Percentiles rank a stretch among this genome's conserved stretches.
Conservation (phyloP, 2,888 invertebrate species). For the Timema cristinae region DNA sequence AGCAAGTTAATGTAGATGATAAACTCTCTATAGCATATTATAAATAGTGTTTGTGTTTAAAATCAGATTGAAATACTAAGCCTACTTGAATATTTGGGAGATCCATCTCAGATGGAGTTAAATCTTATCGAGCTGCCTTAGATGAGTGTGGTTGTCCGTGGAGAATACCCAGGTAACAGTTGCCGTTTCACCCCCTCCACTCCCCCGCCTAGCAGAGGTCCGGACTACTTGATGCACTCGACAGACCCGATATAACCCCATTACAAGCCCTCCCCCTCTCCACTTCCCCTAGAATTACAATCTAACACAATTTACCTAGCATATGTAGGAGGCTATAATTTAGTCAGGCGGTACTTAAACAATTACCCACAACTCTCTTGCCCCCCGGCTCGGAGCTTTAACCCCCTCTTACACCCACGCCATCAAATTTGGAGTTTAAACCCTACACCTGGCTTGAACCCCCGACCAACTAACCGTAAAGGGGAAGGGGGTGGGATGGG, state of each 20-base stretch:
- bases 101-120: no score
- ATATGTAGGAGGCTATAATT: slow-evolving; percentile 32
- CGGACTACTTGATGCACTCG: slow-evolving; percentile 25
- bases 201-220: slow-evolving; percentile 2
- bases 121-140: no score
- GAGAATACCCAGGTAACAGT: slow-evolving; percentile 6
- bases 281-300: slow-evolving; percentile 26
- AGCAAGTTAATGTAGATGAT: no score
- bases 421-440: slow-evolving; percentile 22
- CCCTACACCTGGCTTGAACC: slow-evolving; percentile 19
- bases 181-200: background rate
- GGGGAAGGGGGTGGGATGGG: no score
- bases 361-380: slow-evolving; percentile 12
- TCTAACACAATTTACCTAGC: slow-evolving; percentile 33
- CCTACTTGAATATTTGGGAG: no score
- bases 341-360: slow-evolving; percentile 30
- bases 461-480: no score
- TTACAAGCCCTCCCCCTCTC: slow-evolving; percentile 25
- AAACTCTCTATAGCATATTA: no score
- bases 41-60: no score
- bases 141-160: background rate
- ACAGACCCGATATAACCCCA: slow-evolving; percentile 25
- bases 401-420: slow-evolving; percentile 7
- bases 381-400: slow-evolving; percentile 1
- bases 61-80: no score